Conservation (phyloP, 2,888 invertebrate genomes). For the Electrophaes corylata region DNA sequence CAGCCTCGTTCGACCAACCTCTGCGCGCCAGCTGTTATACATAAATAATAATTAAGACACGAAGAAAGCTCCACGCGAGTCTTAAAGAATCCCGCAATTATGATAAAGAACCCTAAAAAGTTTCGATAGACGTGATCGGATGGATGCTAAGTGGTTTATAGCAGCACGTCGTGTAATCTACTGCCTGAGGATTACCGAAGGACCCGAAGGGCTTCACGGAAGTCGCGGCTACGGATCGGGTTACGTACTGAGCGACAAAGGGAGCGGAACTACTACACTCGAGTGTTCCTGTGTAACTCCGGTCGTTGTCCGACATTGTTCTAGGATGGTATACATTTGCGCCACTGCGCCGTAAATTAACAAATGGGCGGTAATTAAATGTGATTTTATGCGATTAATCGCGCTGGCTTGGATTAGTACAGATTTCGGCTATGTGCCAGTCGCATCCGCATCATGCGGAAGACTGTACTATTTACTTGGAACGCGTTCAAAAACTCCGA, state of each 20-base stretch:
- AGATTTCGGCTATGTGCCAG: constrained; percentile 62
- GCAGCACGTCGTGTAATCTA: constrained; percentile 48
- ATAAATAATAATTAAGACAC: constrained; percentile 83
- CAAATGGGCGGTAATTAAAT: constrained; percentile 32
- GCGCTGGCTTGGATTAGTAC: constrained; percentile 43
- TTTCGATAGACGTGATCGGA: constrained; percentile 26
- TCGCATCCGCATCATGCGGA: constrained; percentile 64
- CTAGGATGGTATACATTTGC: constrained; percentile 31
- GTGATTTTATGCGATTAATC: constrained; percentile 27
- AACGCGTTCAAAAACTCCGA: constrained; percentile 70
- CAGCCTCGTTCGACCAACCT: constrained; percentile 74
- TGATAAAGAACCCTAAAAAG: constrained; percentile 34
- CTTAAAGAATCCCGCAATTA: constrained; percentile 45
- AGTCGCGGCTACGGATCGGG: constrained; percentile 71
- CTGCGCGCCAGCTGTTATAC: constrained; percentile 81
- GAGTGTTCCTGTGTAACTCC: constrained; percentile 63
- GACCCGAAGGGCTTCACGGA: constrained; percentile 79
- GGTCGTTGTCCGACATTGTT: constrained; percentile 54
- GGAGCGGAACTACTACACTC: constrained; percentile 72
- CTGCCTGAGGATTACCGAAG: constrained; percentile 64
- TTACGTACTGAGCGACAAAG: constrained; percentile 69
- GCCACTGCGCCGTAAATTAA: constrained; percentile 23
- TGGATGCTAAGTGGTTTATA: constrained; percentile 43
- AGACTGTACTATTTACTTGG: constrained; percentile 69
- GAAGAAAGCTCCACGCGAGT: constrained; percentile 70